Evolutionary conservation across 1,140 invertebrate genomes (phyloP), one percentile per base, ranked within the genome.

Genomic region (Gyrodactylus salaris): DNA sequence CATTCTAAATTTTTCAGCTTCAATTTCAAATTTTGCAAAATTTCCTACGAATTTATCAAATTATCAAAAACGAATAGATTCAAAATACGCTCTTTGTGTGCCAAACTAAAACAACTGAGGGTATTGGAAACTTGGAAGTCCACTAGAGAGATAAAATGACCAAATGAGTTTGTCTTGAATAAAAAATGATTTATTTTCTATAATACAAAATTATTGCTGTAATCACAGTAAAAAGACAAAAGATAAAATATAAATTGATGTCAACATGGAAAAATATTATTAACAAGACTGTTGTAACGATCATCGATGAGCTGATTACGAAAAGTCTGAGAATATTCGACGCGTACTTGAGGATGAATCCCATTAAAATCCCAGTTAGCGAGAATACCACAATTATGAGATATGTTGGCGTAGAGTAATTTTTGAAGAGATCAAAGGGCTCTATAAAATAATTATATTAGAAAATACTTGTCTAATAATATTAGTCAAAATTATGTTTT

Each of bases 291-390:
- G 69, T 54, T 54, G 34, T 54, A 2, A 25, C 19, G 24, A 70
- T 21, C n/a, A 70, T 22, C 23, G n/a, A 25, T 19, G 69, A 70
- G 24, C 24, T 22, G 69, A 75, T 74, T 20, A 75, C 34, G 27
- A 75, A 75, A 20, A 75, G 70, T n/a, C 75, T 26, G 24, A 73
- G 68, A 23, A 75, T 71, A 74, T 75, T 75, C n/a, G 27, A 73
- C 20, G 70, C 68, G 69, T 74, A 70, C 70, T 75, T 75, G 25
- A 75, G 69, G 0, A 75, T 68, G 26, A 75, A 21, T 20, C 72
- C 73, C 27, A 75, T 75, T 20, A 74, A 26, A 70, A 75, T 34
- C 7, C 75, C 75, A 26, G 70, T 74, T 16, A 75, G 34, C 1
- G 71, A 54, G 68, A 74, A 73, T 22, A 27, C 74, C 1, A 71